These are phyloP conservation scores for Empis livida DNA, from an alignment of 2,888 invertebrate species.

Conservation along the genomic window DNA sequence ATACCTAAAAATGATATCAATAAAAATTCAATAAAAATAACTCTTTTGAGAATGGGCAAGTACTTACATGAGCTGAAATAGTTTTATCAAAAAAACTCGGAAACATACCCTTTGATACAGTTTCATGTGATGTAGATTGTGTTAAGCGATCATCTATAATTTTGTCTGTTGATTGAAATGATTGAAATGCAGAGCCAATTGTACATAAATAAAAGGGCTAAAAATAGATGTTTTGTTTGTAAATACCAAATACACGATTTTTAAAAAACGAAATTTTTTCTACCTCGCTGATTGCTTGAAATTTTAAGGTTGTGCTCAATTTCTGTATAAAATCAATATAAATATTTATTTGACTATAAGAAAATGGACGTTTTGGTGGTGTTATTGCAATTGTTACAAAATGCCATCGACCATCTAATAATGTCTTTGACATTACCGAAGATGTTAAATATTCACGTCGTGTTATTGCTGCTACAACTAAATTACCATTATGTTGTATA, in stretches of 20 bases:
- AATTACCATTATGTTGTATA: slow-evolving; percentile 40
- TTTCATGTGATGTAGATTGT: slow-evolving; percentile 27
- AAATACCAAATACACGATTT: neutral
- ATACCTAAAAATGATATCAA: slow-evolving; percentile 24
- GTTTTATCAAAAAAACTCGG: slow-evolving; percentile 34
- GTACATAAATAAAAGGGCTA: slow-evolving; percentile 36
- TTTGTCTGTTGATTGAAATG: slow-evolving; percentile 15
- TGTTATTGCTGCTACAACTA: slow-evolving; percentile 43
- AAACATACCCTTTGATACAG: slow-evolving; percentile 27
- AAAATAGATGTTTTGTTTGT: slow-evolving; percentile 4
- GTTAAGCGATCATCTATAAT: slow-evolving; percentile 14
- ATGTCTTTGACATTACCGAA: slow-evolving; percentile 34
- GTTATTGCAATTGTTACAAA: slow-evolving; percentile 39
- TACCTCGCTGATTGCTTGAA: slow-evolving; percentile 24
- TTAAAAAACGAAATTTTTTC: no score
- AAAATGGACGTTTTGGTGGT: slow-evolving; percentile 42
- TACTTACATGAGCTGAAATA: slow-evolving; percentile 31
- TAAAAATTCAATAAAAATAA: neutral
- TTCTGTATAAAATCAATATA: slow-evolving; percentile 45
- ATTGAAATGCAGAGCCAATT: slow-evolving; percentile 31
- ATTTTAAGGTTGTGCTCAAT: slow-evolving; percentile 41
- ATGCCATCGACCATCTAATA: slow-evolving; percentile 42
- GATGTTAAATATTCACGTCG: slow-evolving; percentile 45
- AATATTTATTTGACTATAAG: slow-evolving; percentile 44
- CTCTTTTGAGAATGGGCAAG: neutral